A percentile compares a stretch with the other conserved stretches of the same genome.
phyloP scores from a whole-genome alignment of 2,113 vertebrate species.

The Coturnix japonica region DNA sequence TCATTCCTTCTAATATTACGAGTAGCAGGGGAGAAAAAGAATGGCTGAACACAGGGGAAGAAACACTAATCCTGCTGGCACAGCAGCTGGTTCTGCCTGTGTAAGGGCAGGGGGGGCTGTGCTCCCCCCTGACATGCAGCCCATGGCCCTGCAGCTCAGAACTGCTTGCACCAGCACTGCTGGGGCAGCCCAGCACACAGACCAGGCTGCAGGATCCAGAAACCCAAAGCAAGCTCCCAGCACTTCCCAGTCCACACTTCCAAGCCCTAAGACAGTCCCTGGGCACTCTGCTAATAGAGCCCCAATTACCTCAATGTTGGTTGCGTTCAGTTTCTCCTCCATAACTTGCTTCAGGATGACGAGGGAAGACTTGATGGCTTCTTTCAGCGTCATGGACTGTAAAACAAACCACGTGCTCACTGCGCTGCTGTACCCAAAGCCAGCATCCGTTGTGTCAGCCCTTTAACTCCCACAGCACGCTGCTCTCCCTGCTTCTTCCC shows the following conservation, averaged over 20 bases:
- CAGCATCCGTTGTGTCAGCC: rapidly evolving
- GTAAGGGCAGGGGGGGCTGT: neutral
- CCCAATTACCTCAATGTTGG: slow-evolving; percentile 93
- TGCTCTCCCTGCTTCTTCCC: neutral
- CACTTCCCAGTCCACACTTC: neutral
- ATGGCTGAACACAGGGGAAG: neutral
- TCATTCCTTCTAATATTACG: slow-evolving; percentile 58
- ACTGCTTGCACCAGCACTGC: neutral
- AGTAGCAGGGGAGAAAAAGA: neutral
- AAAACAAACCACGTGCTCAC: neutral
- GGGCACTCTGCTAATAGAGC: neutral
- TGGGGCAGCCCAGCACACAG: rapidly evolving
- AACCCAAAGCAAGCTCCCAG: neutral
- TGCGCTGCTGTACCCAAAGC: rapidly evolving
- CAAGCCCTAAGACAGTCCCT: rapidly evolving
- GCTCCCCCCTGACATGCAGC: neutral
- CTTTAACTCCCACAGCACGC: rapidly evolving
- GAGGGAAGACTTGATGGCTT: slow-evolving; percentile 97
- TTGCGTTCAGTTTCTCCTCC: slow-evolving; percentile 99
- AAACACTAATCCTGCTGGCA: neutral
- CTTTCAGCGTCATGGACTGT: slow-evolving; percentile 99
- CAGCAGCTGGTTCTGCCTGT: rapidly evolving
- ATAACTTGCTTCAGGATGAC: slow-evolving; percentile 99
- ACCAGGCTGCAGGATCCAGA: neutral
- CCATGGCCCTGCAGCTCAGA: neutral